These are phyloP conservation scores for Galleria mellonella DNA, from an alignment of 1,140 invertebrate species.

Conservation along the genomic window DNA sequence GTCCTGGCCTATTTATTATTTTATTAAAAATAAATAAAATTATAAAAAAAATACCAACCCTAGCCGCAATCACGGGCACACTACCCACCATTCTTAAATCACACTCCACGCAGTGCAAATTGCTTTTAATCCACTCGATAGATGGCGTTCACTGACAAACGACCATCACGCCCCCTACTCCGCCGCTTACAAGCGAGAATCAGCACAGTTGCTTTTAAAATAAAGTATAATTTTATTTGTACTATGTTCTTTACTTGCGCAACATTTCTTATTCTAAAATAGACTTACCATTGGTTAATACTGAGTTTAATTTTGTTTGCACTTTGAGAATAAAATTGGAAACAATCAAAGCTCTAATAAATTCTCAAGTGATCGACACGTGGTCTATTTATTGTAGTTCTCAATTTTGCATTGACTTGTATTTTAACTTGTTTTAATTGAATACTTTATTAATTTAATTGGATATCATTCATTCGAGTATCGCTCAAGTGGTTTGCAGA, in stretches of 20 bases:
- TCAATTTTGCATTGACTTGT: too few species aligned
- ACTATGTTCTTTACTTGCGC: too few species aligned
- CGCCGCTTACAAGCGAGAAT: conserved; percentile 3
- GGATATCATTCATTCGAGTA: background rate
- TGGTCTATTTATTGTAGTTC: too few species aligned
- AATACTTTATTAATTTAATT: conserved; percentile 7
- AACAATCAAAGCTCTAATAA: too few species aligned
- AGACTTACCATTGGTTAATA: too few species aligned
- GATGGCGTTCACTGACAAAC: conserved; percentile 41
- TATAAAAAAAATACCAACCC: background rate
- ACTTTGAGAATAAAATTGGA: too few species aligned
- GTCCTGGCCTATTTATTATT: too few species aligned
- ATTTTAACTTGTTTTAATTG: conserved; percentile 3
- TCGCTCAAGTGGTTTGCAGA: too few species aligned
- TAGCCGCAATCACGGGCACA: background rate
- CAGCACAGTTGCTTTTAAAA: background rate
- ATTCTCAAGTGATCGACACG: too few species aligned
- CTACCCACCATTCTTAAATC: conserved; percentile 23
- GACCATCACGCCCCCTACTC: conserved; percentile 13
- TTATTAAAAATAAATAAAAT: background rate
- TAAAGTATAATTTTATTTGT: too few species aligned
- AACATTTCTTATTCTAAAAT: too few species aligned
- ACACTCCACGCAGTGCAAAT: conserved; percentile 48
- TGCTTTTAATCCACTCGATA: conserved; percentile 62
- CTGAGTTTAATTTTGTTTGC: too few species aligned